Conservation (phyloP, 1,140 invertebrate genomes). For the Brachionus koreanus region DNA sequence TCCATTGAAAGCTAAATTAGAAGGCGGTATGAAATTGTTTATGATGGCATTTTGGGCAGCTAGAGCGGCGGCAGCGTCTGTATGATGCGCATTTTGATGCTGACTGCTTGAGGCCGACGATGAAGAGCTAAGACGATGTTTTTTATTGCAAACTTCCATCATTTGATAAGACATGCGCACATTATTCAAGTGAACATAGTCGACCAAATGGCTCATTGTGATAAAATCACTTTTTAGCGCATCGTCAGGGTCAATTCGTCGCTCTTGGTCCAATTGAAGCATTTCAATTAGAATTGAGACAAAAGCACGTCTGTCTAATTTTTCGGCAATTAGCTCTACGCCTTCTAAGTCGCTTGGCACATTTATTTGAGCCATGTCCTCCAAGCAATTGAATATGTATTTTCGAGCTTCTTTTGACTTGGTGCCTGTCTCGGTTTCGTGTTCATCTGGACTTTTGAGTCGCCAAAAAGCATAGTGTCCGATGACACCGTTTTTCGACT, state of each 20-base stretch:
- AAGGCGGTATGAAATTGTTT: constrained; percentile 36
- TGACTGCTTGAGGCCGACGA: background rate
- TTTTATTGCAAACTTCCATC: constrained; percentile 45
- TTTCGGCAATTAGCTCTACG: constrained; percentile 87
- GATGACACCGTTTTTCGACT: constrained; percentile 1
- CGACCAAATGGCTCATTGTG: constrained; percentile 82
- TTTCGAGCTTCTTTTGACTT: constrained; percentile 99
- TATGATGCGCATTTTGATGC: background rate
- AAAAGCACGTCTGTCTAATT: constrained; percentile 89
- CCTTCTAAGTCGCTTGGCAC: constrained; percentile 93
- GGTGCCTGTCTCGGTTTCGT: constrained; percentile 92
- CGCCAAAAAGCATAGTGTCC: constrained; percentile 70
- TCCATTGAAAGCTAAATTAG: constrained; percentile 33
- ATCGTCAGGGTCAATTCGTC: constrained; percentile 87
- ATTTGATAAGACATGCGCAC: constrained; percentile 30
- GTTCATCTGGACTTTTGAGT: constrained; percentile 88
- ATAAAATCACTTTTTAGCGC: constrained; percentile 92
- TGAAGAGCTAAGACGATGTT: background rate
- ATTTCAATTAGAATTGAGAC: constrained; percentile 93
- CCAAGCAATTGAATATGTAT: constrained; percentile 98
- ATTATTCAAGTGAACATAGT: constrained; percentile 92
- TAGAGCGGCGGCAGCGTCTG: background rate
- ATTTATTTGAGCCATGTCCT: constrained; percentile 91
- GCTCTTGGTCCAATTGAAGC: constrained; percentile 94
- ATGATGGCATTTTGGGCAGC: constrained; percentile 36